Conservation (phyloP, 2,888 invertebrate genomes). For the Stenotaenia linearis region DNA sequence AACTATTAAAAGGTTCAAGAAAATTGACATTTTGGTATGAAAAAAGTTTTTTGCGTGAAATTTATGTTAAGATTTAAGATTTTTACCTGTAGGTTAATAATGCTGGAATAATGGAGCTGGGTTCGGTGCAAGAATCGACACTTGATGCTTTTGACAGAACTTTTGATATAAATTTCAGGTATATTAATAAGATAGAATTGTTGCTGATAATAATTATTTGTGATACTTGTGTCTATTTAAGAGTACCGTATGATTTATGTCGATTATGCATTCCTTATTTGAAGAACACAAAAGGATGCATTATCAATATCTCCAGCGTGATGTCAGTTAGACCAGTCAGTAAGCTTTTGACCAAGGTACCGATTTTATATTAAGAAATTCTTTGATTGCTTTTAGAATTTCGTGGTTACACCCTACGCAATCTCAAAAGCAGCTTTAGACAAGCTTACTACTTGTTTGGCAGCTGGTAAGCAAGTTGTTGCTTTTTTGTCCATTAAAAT, state of each 20-base stretch:
- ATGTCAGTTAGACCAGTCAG: constrained; percentile 7
- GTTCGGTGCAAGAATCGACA: background rate
- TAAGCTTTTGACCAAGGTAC: background rate
- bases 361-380: too few relatives aligned
- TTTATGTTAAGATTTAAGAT: background rate
- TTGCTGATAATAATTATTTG: background rate
- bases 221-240: background rate
- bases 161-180: constrained; percentile 27
- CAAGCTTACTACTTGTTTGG: constrained; percentile 17
- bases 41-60: too few relatives aligned
- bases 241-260: constrained; percentile 26
- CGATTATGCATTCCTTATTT: constrained; percentile 17
- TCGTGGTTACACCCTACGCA: background rate
- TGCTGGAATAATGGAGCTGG: constrained; percentile 12
- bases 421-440: constrained; percentile 31
- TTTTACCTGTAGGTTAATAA: constrained; percentile 24
- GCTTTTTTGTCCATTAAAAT: background rate
- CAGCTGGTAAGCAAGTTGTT: constrained; percentile 4
- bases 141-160: constrained; percentile 5
- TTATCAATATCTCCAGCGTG: constrained; percentile 21
- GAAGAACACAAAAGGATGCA: background rate
- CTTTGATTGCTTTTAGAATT: constrained; percentile 14
- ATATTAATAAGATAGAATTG: background rate
- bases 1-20: background rate
- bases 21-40: constrained; percentile 27